Conservation (phyloP, 2,113 vertebrate genomes). For the Xiphophorus hellerii region DNA sequence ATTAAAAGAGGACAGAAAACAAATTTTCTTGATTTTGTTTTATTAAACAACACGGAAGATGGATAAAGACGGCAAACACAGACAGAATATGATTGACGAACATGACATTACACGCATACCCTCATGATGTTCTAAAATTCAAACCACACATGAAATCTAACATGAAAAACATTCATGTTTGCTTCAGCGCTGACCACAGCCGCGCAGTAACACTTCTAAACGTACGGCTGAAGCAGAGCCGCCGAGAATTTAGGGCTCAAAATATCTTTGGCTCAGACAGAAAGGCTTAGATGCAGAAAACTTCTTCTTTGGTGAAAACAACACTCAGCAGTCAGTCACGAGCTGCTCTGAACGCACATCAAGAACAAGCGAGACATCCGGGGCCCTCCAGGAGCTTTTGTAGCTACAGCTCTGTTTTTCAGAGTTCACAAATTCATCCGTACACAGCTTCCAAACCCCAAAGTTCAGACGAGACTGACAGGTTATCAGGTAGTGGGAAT, state of each 20-base stretch:
- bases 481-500: slow-evolving; percentile 30
- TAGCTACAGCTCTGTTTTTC: slow-evolving; percentile 44
- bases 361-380: slow-evolving; percentile 57
- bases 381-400: slow-evolving; percentile 56
- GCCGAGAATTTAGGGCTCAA: slow-evolving; percentile 33
- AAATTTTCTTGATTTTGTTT: slow-evolving; percentile 66
- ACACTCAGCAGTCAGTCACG: slow-evolving; percentile 48
- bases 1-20: slow-evolving; percentile 67
- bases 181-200: slow-evolving; percentile 35
- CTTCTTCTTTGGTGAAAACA: slow-evolving; percentile 51
- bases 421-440: slow-evolving; percentile 42
- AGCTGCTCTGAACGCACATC: slow-evolving; percentile 55
- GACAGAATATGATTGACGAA: slow-evolving; percentile 42
- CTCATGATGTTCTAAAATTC: slow-evolving; percentile 22
- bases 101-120: slow-evolving; percentile 17
- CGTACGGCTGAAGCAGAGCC: slow-evolving; percentile 4
- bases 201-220: not conserved
- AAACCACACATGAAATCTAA: slow-evolving; percentile 25
- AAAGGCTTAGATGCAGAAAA: slow-evolving; percentile 43
- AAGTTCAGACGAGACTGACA: slow-evolving; percentile 57
- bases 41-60: slow-evolving; percentile 60
- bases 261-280: slow-evolving; percentile 44
- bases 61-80: slow-evolving; percentile 35
- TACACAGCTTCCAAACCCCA: slow-evolving; percentile 35
- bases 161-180: not conserved